Conservation (phyloP, 1,140 invertebrate genomes). For the Drosophila pseudoobscura region DNA sequence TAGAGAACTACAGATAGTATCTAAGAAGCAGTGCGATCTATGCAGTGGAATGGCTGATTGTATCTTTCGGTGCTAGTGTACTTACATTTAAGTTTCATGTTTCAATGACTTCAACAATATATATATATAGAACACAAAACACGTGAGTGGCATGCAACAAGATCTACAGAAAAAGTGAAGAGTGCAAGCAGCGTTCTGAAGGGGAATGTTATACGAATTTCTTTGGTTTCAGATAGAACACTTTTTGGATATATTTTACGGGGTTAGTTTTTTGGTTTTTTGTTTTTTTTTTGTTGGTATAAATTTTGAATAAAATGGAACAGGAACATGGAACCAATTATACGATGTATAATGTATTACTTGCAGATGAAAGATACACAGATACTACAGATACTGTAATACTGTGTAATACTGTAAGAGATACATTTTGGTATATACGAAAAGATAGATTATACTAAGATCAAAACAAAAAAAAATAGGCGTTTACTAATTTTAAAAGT, state of each 20-base stretch:
- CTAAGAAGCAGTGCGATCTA: conserved; percentile 14
- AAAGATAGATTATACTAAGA: conserved; percentile 47
- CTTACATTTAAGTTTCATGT: conserved; percentile 43
- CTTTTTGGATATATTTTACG: not conserved
- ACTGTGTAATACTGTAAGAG: conserved; percentile 62
- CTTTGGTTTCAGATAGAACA: conserved; percentile 45
- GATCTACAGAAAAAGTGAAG: conserved; percentile 2
- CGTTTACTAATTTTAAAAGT: conserved; percentile 65
- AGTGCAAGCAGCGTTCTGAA: conserved; percentile 61
- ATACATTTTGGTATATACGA: conserved; percentile 54
- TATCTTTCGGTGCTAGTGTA: conserved; percentile 23
- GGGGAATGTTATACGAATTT: conserved; percentile 70
- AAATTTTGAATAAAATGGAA: conserved; percentile 61
- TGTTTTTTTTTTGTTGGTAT: conserved; percentile 27
- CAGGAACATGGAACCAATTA: conserved; percentile 38
- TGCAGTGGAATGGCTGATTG: not conserved
- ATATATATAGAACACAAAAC: conserved; percentile 6
- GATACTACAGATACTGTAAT: conserved; percentile 34
- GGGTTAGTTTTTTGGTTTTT: conserved; percentile 7
- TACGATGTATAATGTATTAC: conserved; percentile 50
- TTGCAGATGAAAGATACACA: conserved; percentile 59
- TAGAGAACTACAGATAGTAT: conserved; percentile 46
- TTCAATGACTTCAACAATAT: conserved; percentile 11
- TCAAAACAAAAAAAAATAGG: conserved; percentile 59
- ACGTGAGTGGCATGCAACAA: conserved; percentile 24